These are phyloP conservation scores for Propsilocerus akamusi DNA, from an alignment of 1,140 invertebrate species.

Conservation along the genomic window DNA sequence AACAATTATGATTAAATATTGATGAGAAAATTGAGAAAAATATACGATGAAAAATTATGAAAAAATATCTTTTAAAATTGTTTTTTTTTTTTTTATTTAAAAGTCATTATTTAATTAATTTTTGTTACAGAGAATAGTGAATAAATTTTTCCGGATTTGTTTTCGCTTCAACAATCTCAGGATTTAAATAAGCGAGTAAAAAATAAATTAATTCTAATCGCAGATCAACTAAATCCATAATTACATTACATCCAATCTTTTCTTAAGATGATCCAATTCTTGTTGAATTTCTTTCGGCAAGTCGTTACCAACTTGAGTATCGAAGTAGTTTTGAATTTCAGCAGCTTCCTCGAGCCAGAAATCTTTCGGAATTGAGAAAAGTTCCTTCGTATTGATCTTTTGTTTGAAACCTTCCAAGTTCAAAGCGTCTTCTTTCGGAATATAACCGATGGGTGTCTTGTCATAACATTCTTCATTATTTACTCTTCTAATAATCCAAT, in stretches of 20 bases:
- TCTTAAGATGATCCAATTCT: constrained; percentile 55
- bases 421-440: constrained; percentile 45
- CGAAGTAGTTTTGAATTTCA: constrained; percentile 76
- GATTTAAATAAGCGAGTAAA: no score
- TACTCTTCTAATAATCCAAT: constrained; percentile 80
- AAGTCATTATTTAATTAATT: no score
- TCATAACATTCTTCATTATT: constrained; percentile 48
- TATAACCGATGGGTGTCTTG: constrained; percentile 53
- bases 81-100: no score
- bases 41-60: no score
- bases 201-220: no score
- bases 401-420: constrained; percentile 50
- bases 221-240: no score
- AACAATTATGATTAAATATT: no score
- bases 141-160: no score
- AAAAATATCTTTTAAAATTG: no score
- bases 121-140: no score
- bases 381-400: constrained; percentile 51
- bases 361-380: constrained; percentile 74
- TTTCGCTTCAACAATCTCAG: no score
- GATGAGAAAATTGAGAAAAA: no score
- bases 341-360: constrained; percentile 85
- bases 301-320: constrained; percentile 77
- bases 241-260: constrained; percentile 30
- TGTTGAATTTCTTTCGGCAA: constrained; percentile 56